A percentile compares a stretch with the other conserved stretches of the same genome.
Evolutionary conservation across 2,888 invertebrate species (phyloP).

Genomic region (Torymus texanus): DNA sequence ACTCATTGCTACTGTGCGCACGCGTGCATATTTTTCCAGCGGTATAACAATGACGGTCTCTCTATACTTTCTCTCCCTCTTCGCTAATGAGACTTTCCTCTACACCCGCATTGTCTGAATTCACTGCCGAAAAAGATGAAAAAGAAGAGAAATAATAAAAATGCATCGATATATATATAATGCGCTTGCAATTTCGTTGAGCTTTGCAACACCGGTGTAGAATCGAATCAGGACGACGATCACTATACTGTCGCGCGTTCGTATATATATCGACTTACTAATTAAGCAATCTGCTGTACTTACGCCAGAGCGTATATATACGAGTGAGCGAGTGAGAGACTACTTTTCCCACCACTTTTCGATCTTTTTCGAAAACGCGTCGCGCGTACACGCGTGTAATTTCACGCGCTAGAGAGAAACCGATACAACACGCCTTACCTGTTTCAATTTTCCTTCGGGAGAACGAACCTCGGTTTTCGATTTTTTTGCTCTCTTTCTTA

Average conservation of each 20-base stretch:
- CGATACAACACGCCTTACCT: slow-evolving; percentile 14
- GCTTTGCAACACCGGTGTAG: slow-evolving; percentile 31
- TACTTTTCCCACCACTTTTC: neutral
- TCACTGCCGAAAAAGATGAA: neutral
- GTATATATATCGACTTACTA: slow-evolving; percentile 32
- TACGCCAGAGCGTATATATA: neutral
- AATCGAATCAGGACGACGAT: slow-evolving; percentile 8
- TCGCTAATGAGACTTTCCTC: slow-evolving; percentile 38
- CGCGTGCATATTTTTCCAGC: neutral
- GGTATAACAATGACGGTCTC: slow-evolving; percentile 4
- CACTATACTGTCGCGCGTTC: neutral
- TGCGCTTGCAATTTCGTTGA: slow-evolving; percentile 8
- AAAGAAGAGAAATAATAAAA: neutral
- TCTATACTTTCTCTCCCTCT: slow-evolving; percentile 20
- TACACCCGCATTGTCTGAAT: neutral
- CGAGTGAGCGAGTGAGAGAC: neutral
- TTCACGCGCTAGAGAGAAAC: slow-evolving; percentile 42
- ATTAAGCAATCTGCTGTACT: slow-evolving; percentile 41
- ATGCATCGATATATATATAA: neutral
- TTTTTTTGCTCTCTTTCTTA: neutral
- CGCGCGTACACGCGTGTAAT: slow-evolving; percentile 34
- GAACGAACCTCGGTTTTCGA: neutral
- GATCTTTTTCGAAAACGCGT: slow-evolving; percentile 27
- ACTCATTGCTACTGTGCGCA: neutral
- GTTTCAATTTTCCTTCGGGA: slow-evolving; percentile 3